Base-by-base conservation (phyloP, 2,797 vertebrate species). In the Rhyacichthys aspro region DNA sequence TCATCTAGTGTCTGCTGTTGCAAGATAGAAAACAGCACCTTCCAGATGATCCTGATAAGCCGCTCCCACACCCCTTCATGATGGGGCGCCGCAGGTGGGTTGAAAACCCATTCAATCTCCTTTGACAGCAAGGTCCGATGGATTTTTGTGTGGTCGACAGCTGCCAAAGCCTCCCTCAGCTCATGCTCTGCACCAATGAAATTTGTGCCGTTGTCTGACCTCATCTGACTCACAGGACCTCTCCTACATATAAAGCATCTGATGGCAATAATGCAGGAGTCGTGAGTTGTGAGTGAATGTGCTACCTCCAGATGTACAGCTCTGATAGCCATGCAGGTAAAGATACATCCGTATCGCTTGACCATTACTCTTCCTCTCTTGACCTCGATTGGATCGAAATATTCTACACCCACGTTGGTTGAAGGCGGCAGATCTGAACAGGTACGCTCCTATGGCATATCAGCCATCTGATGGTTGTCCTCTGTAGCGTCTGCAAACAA, bases 381-480 rank as follows among this genome's bases (percentile, higher is more conserved):
- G 3, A 63, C 28, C 32, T 44, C 48, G 5, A 71, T n/a, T 2
- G 67, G 63, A 4, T 48, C 43, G 48, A 70, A 38, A 38, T 38
- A 12, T 9, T 38, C 10, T 10, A 38, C 37, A 11, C 37, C 37
- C 12, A 38, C 37, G 5, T 38, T 38, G 12, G 37, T 38, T 1
- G 11, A 68, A 37, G 68, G 49, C 11, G 36, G 44, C 11, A 46
- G 1, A 11, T 72, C 67, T 50, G 54, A 67, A 12, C 19, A 10
- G 11, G 61, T 12, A 9, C 38, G 7, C 1, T 39, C 56, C 17
- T 18, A 7, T 19, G 62, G 44, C 7, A 68, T 15, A 17, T 64
- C 55, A 11, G 59, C 53, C 73, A 76, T 67, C 15, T 76, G 62
- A 4, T 67, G 23, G 11, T 32, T 36, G 60, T 28, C 36, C 58